Evolutionary conservation across 2,113 vertebrate species (phyloP), one percentile per base, ranked within the genome.

Genomic region (Eonycteris spelaea): DNA sequence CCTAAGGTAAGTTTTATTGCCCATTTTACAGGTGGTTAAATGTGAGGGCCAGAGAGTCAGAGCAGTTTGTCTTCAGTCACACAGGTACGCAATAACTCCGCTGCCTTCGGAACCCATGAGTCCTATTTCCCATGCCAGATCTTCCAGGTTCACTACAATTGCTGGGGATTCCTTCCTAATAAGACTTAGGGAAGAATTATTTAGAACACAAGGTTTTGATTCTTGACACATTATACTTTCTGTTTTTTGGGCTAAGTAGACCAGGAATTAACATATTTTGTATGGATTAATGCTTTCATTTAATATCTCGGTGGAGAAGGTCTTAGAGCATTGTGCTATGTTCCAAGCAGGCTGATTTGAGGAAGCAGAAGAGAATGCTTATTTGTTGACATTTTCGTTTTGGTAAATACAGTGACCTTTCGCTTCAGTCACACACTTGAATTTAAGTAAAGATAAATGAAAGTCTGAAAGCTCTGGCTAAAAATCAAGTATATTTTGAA

Each of bases 341-440:
- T 94, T 83, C 77, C 18, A 0, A 26, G 80, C 84, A 89, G 83
- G 91, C 88, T 96, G 87, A 94, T 97, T 92, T 86, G 77, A 91
- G 63, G 45, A 95, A 74, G 71, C 33, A 86, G 61, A 71, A 92
- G 40, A 74, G 90, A 97, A 88, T 94, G 57, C 80, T 91, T 97
- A 80, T 92, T 97, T 97, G 75, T 95, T 97, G 96, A 90, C 92
- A 97, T 97, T 97, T 97, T 92, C 87, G n/a, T 92, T 97, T 95
- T 92, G 90, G 87, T 97, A 97, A 98, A 97, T 98, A 97, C 97
- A 86, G 74, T 97, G 94, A 97, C 96, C 96, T 97, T 97, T 96
- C 79, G 40, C 68, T 97, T 94, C 88, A 95, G 51, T 88, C 30
- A 51, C 83, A 77, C 33, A 91, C 65, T 96, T 96, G 87, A 95